Percentiles rank a stretch among this genome's conserved stretches.
Evolutionary conservation across 2,113 vertebrate species (phyloP).

Genomic region (zebrafish (Danio rerio)): DNA sequence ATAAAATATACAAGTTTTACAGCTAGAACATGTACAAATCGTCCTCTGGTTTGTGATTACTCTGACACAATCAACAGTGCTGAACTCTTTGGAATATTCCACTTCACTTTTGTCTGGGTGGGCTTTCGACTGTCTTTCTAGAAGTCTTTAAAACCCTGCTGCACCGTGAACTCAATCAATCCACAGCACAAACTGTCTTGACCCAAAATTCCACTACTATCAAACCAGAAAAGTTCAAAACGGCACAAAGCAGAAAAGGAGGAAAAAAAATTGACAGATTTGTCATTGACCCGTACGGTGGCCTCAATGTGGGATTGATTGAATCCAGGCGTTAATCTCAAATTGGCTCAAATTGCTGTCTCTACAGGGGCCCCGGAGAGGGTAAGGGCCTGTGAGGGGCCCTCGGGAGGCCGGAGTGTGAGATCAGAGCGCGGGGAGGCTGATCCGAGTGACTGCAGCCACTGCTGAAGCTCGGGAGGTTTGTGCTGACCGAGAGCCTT

Average conservation of each 20-base stretch:
- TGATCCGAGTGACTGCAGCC: slow-evolving; percentile 55
- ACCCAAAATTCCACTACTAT: slow-evolving; percentile 4
- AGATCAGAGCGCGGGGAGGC: slow-evolving; percentile 7
- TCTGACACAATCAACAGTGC: slow-evolving; percentile 87
- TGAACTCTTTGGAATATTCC: slow-evolving; percentile 94
- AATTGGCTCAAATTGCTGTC: slow-evolving; percentile 73
- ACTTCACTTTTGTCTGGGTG: slow-evolving; percentile 78
- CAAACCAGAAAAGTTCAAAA: slow-evolving; percentile 51
- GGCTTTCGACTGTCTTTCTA: slow-evolving; percentile 47
- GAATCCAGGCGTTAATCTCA: slow-evolving; percentile 77
- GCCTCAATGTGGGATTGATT: slow-evolving; percentile 65
- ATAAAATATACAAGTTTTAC: slow-evolving; percentile 99
- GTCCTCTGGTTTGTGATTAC: slow-evolving; percentile 81
- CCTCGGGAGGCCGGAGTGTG: slow-evolving; percentile 41
- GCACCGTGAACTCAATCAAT: slow-evolving; percentile 39
- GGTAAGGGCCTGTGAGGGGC: slow-evolving; percentile 32
- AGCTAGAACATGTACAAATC: slow-evolving; percentile 96
- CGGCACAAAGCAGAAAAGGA: slow-evolving; percentile 48
- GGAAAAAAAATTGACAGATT: slow-evolving; percentile 55
- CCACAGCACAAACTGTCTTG: slow-evolving; percentile 33
- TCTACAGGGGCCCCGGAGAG: slow-evolving; percentile 55
- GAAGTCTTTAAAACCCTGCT: slow-evolving; percentile 27
- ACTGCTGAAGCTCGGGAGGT: slow-evolving; percentile 60
- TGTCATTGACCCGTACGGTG: slow-evolving; percentile 62
- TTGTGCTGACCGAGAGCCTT: slow-evolving; percentile 80